phyloP scores from a whole-genome alignment of 2,113 vertebrate species.

The Oxyura jamaicensis region DNA sequence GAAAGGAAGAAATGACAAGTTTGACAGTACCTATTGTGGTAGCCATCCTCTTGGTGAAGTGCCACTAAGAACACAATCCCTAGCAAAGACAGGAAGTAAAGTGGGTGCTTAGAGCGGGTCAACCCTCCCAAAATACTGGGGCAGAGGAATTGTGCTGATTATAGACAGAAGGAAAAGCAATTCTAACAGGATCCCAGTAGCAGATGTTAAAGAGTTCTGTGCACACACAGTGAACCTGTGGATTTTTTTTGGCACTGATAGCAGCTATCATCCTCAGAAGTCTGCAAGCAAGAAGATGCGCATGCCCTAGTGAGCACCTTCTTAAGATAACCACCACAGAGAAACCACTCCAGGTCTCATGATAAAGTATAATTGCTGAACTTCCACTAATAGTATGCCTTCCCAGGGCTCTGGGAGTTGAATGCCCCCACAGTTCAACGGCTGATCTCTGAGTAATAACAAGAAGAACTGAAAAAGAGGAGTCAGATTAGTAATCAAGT shows the following conservation, averaged over 20 bases:
- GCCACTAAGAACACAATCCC: background rate
- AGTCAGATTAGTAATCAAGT: background rate
- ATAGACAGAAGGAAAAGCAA: background rate
- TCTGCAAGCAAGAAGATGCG: background rate
- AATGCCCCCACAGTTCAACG: background rate
- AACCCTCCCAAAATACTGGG: background rate
- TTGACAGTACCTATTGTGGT: background rate
- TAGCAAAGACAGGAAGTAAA: accelerated
- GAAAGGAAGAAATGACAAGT: background rate
- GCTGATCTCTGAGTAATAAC: background rate
- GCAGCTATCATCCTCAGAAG: background rate
- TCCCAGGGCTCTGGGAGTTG: background rate
- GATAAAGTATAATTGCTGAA: background rate
- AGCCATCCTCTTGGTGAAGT: background rate
- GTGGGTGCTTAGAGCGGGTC: background rate
- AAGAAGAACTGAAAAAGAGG: background rate
- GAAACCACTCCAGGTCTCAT: background rate
- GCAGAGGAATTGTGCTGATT: background rate
- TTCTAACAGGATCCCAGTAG: background rate
- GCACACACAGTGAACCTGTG: background rate
- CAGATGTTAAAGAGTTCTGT: background rate
- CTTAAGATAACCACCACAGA: background rate
- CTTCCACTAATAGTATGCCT: background rate
- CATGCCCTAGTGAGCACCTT: background rate
- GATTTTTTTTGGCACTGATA: background rate